Percentiles rank a stretch among this genome's conserved stretches.
Conservation (phyloP, 2,797 vertebrate genomes). For the Forpus xanthops region DNA sequence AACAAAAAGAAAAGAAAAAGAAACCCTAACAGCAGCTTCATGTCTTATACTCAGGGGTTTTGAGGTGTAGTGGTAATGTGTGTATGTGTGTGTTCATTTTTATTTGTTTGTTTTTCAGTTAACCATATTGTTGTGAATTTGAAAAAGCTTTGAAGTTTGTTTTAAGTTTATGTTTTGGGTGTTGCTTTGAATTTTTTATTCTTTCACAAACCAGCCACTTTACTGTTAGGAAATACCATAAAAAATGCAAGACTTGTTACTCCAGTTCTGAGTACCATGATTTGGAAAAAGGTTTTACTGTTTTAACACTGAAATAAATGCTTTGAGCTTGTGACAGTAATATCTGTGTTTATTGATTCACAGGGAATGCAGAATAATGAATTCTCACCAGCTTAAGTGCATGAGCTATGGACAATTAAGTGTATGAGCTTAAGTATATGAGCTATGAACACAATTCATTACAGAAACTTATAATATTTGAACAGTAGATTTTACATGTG, state of each 20-base stretch:
- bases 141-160: neutral
- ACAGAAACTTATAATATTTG: neutral
- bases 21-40: neutral
- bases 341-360: neutral
- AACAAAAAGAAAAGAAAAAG: neutral
- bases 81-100: neutral
- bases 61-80: neutral
- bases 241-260: neutral
- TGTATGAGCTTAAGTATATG: neutral
- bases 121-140: neutral
- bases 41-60: accelerated
- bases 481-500: neutral
- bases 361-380: neutral
- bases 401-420: neutral
- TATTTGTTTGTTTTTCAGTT: neutral
- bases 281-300: neutral
- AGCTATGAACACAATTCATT: neutral
- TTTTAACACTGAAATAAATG: neutral
- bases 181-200: neutral
- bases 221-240: neutral
- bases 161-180: neutral
- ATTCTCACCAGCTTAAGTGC: neutral
- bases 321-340: neutral
- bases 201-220: neutral
- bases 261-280: neutral